A percentile compares a stretch with the other conserved stretches of the same genome.
phyloP scores from a whole-genome alignment of 2,113 vertebrate genomes.

The Cygnus atratus region DNA sequence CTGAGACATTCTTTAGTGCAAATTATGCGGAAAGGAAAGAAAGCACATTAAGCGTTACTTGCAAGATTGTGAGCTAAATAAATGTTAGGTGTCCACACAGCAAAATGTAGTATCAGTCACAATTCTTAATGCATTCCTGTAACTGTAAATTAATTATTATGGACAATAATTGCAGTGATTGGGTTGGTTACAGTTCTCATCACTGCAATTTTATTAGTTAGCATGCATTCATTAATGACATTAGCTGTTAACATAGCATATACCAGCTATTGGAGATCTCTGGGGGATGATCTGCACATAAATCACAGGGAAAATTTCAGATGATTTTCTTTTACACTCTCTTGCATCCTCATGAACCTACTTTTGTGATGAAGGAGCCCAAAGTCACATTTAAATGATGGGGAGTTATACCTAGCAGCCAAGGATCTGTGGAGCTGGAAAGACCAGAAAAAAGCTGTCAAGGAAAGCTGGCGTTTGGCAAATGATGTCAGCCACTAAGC shows the following conservation, averaged over 20 bases:
- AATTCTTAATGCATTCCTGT: not conserved
- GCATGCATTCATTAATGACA: not conserved
- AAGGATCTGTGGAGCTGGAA: not conserved
- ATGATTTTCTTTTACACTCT: not conserved
- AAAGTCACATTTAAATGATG: not conserved
- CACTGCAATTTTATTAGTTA: not conserved
- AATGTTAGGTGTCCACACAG: not conserved
- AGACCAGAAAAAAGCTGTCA: conserved; percentile 17
- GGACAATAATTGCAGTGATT: not conserved
- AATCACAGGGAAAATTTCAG: not conserved
- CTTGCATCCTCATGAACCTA: not conserved
- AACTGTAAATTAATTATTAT: conserved; percentile 19
- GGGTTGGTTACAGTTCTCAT: not conserved
- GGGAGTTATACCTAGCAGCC: not conserved
- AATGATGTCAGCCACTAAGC: conserved; percentile 55
- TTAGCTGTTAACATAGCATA: not conserved
- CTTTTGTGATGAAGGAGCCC: not conserved
- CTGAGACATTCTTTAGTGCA: not conserved
- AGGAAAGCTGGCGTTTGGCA: conserved; percentile 44
- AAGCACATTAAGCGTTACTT: not conserved
- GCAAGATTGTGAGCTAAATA: not conserved
- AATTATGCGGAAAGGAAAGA: not conserved
- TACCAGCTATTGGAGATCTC: not conserved
- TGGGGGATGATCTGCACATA: not conserved
- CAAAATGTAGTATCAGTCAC: not conserved